phyloP scores from a whole-genome alignment of 2,797 vertebrate genomes.

The Syngnathus rostellatus region DNA sequence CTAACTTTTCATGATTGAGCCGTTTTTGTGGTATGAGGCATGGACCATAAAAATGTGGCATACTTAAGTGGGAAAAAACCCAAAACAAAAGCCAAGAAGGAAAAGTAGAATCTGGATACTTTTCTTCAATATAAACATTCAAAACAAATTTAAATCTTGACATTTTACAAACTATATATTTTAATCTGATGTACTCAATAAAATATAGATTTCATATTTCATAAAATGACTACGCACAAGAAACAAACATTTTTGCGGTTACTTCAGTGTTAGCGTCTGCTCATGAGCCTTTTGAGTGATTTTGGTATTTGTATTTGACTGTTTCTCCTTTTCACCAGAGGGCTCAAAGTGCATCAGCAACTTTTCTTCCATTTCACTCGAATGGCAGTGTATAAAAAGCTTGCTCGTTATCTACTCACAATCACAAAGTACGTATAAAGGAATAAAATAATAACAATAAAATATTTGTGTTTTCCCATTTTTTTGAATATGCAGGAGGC shows the following conservation, averaged over 20 bases:
- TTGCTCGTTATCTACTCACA: neutral
- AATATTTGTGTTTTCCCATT: neutral
- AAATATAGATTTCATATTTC: too few species aligned
- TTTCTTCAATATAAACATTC: too few species aligned
- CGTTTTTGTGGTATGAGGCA: too few species aligned
- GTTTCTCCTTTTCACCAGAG: neutral
- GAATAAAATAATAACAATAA: neutral
- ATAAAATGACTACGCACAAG: too few species aligned
- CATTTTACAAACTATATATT: too few species aligned
- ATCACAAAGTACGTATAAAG: neutral
- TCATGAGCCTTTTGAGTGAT: neutral
- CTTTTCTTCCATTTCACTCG: neutral
- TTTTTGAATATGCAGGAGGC: neutral
- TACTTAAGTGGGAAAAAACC: too few species aligned
- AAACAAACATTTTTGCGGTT: neutral
- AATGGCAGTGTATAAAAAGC: neutral
- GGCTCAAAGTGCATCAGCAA: neutral
- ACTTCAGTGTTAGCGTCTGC: neutral
- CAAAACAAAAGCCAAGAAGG: too few species aligned
- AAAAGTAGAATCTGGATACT: too few species aligned
- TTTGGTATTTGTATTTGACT: neutral
- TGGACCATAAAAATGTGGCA: too few species aligned
- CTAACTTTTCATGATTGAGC: too few species aligned
- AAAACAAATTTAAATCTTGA: too few species aligned
- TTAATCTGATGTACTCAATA: too few species aligned